Base-by-base conservation (phyloP, 2,797 vertebrate genomes). In the Tokudaia muenninki region DNA sequence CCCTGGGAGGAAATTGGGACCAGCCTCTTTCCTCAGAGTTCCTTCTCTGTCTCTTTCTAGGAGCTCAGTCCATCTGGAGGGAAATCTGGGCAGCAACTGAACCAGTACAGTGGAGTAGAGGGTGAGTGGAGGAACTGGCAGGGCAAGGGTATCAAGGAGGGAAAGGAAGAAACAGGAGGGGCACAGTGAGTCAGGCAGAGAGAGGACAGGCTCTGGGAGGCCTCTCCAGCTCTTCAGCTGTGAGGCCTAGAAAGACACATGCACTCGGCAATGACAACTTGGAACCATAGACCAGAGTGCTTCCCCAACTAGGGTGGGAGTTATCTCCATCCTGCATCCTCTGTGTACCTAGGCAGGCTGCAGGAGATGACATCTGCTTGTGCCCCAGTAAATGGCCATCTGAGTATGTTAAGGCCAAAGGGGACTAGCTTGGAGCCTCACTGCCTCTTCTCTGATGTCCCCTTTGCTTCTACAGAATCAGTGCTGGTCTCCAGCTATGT, bases 41-140 rank as follows among this genome's bases (percentile, higher is more conserved):
- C 81, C 75, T 61, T 41, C 52, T 88, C 17, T 95, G 70, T 95
- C 65, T 97, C 75, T 92, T 97, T 95, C 55, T 65, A 98, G 98
- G 92, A 57, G 21, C 94, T 57, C 44, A 80, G 41, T 72, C 88
- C 72, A 67, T 72, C 59, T 10, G 67, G 8, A 82, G 61, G 52
- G 57, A 72, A 63, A 29, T 17, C 77, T 37, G 94, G 41, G 67
- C 77, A 81, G 61, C 94, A 29, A 3, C 31, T 77, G 77, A 50
- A 87, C 31, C 72, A 21, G 22, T 14, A 2, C 26, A 61, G 14
- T 47, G n/a, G 65, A 96, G 65, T 81, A 95, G 47, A 41, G 26
- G 91, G 98, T 97, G 91, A 97, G 96, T 75, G 21, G 37, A 47
- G 0, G 5, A 41, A 13, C 26, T 74, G 52, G 12, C 65, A 24